Base-by-base conservation (phyloP, 2,797 vertebrate species). In the Epinephelus coioides region DNA sequence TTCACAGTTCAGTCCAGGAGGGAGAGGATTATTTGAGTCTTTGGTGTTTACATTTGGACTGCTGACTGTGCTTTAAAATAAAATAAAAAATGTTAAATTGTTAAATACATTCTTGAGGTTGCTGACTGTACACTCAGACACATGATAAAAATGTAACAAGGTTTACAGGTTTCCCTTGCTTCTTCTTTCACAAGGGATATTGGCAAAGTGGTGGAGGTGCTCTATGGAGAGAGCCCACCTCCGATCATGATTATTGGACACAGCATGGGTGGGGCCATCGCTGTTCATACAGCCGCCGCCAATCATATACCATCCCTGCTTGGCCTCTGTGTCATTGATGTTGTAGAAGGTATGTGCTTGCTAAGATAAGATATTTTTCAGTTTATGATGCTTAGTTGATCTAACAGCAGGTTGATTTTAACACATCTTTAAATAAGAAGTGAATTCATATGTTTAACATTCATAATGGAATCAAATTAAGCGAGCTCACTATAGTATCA, bases 231-330 rank as follows among this genome's bases (percentile, higher is more conserved):
- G 78, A 96, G 96, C 59, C 96, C 97, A 1, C 98, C 98, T 71
- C 97, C 98, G 0, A 97, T 99, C 89, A 97, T 99, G 97, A 92
- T 99, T 17, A 98, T 99, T 6, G 98, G 98, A 68, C 98, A 99
- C 94, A 99, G 98, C 93, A 99, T 99, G 98, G 98, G 98, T 0
- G 98, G 98, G 0, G 98, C 98, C 71, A 98, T 99, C n/a, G 98
- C 97, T 0, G 98, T 99, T 76, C 98, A 99, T 91, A 96, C 97
- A 0, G 97, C 98, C 0, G 94, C 94, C 0, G 95, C 97, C 46
- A 99, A 97, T 88, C 93, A 97, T 49, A 80, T 99, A 72, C 97
- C 97, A 0, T 98, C 97, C 11, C 91, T 99, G 69, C 92, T 99
- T 57, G 98, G 97, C 59, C 96, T 99, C 34, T 98, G 98, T 89